A percentile compares a stretch with the other conserved stretches of the same genome.
These are phyloP conservation scores for Ornithoptera priamus DNA, from an alignment of 2,888 invertebrate species.

Conservation along the genomic window DNA sequence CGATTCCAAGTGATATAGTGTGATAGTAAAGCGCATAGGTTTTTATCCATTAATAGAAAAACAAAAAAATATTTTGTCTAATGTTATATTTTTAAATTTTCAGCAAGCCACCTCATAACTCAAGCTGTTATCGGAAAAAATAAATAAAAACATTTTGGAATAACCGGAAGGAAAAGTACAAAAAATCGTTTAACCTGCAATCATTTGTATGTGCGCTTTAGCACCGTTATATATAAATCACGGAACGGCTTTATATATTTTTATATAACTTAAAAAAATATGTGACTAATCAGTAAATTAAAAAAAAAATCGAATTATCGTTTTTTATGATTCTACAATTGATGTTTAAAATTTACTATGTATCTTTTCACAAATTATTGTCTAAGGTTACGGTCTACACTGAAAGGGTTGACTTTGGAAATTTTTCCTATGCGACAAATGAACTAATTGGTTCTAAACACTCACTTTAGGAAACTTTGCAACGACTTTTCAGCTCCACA, in stretches of 20 bases:
- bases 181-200: slow-evolving; percentile 39
- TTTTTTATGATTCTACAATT: neutral
- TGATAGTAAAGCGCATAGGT: too few species aligned
- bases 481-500: neutral
- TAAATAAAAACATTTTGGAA: slow-evolving; percentile 41
- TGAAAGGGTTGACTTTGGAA: neutral
- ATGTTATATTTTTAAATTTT: slow-evolving; percentile 32
- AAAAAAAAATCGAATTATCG: neutral
- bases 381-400: neutral
- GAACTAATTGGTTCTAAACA: neutral
- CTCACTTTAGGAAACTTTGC: neutral
- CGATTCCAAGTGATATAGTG: neutral
- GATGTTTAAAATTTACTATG: neutral
- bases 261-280: neutral
- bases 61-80: neutral
- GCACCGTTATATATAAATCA: slow-evolving; percentile 16
- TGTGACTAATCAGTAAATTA: neutral
- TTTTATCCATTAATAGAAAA: too few species aligned
- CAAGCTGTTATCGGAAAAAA: slow-evolving; percentile 59
- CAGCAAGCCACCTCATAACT: slow-evolving; percentile 64
- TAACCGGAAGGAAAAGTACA: slow-evolving; percentile 47
- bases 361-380: neutral
- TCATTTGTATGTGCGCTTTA: slow-evolving; percentile 35
- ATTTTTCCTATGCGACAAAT: neutral
- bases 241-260: slow-evolving; percentile 17